Base-by-base conservation (phyloP, 1,140 invertebrate genomes). In the Chironomus striatipennis region DNA sequence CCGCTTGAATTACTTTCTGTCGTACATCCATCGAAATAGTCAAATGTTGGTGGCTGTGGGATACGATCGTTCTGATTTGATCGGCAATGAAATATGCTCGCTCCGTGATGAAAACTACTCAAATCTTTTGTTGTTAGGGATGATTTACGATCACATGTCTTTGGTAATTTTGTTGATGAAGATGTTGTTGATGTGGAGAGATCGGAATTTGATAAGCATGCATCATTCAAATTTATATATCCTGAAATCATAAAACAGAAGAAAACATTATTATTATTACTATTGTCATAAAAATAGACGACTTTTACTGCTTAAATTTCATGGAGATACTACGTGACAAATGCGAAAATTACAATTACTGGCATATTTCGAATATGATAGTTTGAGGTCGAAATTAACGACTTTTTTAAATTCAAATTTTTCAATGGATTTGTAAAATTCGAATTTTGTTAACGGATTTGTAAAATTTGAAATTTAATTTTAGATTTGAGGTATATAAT, bases 141-240 rank as follows among this genome's bases (percentile, higher is more conserved):
- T 1, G n/a, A n/a, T 57, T 57, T 57, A n/a, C 47, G 12, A 57
- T 57, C 47, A 57, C 12, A n/a, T 57, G 12, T 12, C n/a, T 57
- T 57, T 57, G 47, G n/a, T 57, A 57, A 57, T 57, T 57, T 57
- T 57, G 47, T 10, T 2, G 43, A 15, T 12, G 47, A 57, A 57
- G 47, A 12, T 10, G 8, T 57, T 2, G 43, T 47, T n/a, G 47
- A n/a, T 5, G 47, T 15, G 12, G 47, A 57, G 12, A 57, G 12
- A 57, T 57, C 47, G 15, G 47, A 57, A 57, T 42, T 75, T 18
- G 74, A 76, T n/a, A 74, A 24, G 70, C 74, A 74, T 10, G 75
- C 74, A 74, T 73, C 74, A 65, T 74, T 74, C 21, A 74, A 76
- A 76, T 74, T 76, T 43, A 42, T 74, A 24, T 74, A 76, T 15